Base-by-base conservation (phyloP, 2,797 vertebrate species). In the Esox masquinongy region DNA sequence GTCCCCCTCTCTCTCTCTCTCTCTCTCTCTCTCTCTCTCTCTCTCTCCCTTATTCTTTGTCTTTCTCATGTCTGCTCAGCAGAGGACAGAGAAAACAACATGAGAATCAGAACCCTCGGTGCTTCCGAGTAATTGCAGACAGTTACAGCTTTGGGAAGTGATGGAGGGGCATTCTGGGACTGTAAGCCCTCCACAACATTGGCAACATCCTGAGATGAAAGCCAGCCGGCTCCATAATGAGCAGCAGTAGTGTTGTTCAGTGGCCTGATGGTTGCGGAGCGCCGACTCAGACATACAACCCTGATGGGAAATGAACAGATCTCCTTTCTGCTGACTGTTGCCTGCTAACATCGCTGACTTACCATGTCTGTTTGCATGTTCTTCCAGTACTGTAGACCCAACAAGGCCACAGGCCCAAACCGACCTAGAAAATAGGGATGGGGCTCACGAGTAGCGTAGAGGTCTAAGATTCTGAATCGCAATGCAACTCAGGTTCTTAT, bases 51-150 rank as follows among this genome's bases (percentile, higher is more conserved):
- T n/a, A 16, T 8, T 70, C 39, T 49, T 5, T 16, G 12, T 26
- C 11, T 64, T 26, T 31, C 71, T 81, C 39, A 69, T 81, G 87
- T 80, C 70, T 84, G 72, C 24, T 72, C n/a, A 4, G 70, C 70
- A 50, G 74, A 49, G 74, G 67, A 78, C 82, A 72, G 72, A 69
- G 71, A 74, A 81, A 85, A 68, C 78, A 75, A 75, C 83, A 74
- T 67, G 39, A 80, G 66, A 67, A 34, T 71, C 43, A 80, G 74
- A 84, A 78, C 31, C 39, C 71, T 73, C 73, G 11, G 31, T 76
- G 50, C 56, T 82, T 85, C 51, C 77, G 75, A 88, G 87, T 86
- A 86, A 93, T 86, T 85, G 84, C 86, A 70, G 69, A 70, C 69
- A 53, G 22, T 34, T 66, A 88, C 83, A 77, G 80, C 89, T 85